Evolutionary conservation across 2,888 invertebrate genomes (phyloP).

Genomic region (Apamea monoglypha): DNA sequence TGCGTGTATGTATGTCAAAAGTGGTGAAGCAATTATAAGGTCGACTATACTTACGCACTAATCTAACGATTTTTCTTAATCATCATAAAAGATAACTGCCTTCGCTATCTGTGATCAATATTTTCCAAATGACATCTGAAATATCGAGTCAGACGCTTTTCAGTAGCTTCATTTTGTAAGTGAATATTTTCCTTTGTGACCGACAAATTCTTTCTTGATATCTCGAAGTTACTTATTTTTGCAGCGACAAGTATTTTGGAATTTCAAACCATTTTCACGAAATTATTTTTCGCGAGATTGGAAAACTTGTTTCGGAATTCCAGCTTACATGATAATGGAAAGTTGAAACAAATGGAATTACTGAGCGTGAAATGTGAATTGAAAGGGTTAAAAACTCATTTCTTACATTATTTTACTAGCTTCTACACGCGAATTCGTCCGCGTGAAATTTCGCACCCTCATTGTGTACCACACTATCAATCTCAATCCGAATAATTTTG

Average conservation of each 20-base stretch:
- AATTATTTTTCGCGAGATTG: conserved; percentile 35
- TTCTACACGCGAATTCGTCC: background rate
- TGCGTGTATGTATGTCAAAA: background rate
- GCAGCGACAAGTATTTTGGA: conserved; percentile 28
- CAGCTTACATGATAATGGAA: conserved; percentile 34
- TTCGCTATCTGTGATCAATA: conserved; percentile 34
- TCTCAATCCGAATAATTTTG: background rate
- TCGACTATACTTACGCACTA: background rate
- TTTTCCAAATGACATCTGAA: conserved; percentile 41
- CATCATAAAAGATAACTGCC: conserved; percentile 34
- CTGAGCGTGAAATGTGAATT: conserved; percentile 14
- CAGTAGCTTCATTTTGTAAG: conserved; percentile 32
- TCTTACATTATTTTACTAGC: conserved; percentile 1
- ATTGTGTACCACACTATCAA: too few relatives aligned
- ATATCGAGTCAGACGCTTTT: conserved; percentile 33
- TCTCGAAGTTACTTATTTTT: conserved; percentile 35
- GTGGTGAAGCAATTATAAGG: background rate
- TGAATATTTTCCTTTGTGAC: conserved; percentile 51
- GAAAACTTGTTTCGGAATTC: conserved; percentile 41
- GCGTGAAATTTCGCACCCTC: too few relatives aligned
- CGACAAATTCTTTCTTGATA: conserved; percentile 44
- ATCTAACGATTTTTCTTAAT: conserved; percentile 29
- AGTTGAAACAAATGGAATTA: conserved; percentile 21
- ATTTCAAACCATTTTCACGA: conserved; percentile 21
- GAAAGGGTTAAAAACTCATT: conserved; percentile 14